These are phyloP conservation scores for Zapornia atra DNA, from an alignment of 2,113 vertebrate species.

Conservation along the genomic window DNA sequence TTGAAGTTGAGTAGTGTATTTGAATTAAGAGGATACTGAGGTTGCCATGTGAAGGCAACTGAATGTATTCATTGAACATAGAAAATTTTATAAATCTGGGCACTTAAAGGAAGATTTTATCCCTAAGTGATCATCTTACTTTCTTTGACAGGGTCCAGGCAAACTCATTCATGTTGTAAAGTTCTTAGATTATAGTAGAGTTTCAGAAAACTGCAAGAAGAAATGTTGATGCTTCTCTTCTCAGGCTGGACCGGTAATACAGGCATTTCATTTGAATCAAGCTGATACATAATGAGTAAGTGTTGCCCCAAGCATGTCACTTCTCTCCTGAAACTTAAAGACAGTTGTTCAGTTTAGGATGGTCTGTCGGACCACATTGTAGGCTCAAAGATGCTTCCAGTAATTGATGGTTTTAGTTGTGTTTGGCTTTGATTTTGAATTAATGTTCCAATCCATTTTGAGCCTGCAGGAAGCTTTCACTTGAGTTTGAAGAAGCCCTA, in stretches of 20 bases:
- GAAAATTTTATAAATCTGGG: neutral
- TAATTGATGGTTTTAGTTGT: neutral
- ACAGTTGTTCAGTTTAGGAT: neutral
- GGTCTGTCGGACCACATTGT: neutral
- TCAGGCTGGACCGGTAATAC: neutral
- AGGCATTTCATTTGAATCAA: neutral
- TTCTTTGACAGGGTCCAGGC: neutral
- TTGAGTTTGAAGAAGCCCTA: neutral
- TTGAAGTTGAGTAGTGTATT: neutral
- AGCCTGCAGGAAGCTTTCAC: neutral
- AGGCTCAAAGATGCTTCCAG: neutral
- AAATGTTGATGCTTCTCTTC: neutral
- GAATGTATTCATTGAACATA: neutral
- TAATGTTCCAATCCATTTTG: neutral
- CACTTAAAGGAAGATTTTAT: neutral
- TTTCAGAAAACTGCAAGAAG: neutral
- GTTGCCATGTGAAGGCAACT: neutral
- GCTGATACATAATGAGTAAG: neutral
- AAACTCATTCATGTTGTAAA: neutral
- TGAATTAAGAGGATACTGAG: neutral
- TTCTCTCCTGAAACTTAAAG: neutral
- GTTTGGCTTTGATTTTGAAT: neutral
- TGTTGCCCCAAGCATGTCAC: accelerated
- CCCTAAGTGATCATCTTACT: neutral
- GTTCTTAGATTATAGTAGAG: neutral